Percentiles rank a stretch among this genome's conserved stretches.
These are phyloP conservation scores for Hypotaenidia philippensis DNA, from an alignment of 2,797 vertebrate genomes.

Conservation along the genomic window DNA sequence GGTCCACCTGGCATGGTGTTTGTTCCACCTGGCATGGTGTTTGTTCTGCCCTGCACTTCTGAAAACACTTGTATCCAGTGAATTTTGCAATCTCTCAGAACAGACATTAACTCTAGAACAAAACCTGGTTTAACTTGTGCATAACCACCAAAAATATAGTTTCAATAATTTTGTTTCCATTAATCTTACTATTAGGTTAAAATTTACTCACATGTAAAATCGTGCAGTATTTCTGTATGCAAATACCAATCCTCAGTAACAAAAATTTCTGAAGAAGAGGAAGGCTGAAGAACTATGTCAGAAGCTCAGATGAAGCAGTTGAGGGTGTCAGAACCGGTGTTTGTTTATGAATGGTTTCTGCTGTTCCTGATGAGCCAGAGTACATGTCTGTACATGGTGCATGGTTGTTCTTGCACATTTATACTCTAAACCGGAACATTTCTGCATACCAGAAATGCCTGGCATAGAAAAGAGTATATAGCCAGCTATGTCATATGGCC, in stretches of 20 bases:
- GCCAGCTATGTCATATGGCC: rapidly evolving
- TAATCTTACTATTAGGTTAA: neutral
- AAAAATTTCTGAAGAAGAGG: neutral
- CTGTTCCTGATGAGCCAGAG: neutral
- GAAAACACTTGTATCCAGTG: neutral
- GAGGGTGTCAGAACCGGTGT: neutral
- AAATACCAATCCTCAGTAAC: neutral
- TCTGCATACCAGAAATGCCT: neutral
- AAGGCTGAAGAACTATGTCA: neutral
- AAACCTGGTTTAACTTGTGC: neutral
- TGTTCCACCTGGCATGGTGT: neutral
- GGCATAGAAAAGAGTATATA: neutral
- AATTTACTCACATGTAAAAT: neutral
- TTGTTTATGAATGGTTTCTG: neutral
- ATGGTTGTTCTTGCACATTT: rapidly evolving
- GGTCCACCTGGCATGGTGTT: neutral
- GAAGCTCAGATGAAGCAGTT: neutral
- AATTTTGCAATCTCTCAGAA: neutral
- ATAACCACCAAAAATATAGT: rapidly evolving
- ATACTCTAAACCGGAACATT: rapidly evolving
- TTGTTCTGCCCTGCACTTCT: neutral
- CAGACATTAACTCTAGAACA: neutral
- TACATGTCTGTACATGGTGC: rapidly evolving
- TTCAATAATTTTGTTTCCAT: neutral
- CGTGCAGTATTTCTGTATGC: neutral